Percentiles rank a stretch among this genome's conserved stretches.
Evolutionary conservation across 2,113 vertebrate genomes (phyloP).

Genomic region (Sturnira hondurensis): DNA sequence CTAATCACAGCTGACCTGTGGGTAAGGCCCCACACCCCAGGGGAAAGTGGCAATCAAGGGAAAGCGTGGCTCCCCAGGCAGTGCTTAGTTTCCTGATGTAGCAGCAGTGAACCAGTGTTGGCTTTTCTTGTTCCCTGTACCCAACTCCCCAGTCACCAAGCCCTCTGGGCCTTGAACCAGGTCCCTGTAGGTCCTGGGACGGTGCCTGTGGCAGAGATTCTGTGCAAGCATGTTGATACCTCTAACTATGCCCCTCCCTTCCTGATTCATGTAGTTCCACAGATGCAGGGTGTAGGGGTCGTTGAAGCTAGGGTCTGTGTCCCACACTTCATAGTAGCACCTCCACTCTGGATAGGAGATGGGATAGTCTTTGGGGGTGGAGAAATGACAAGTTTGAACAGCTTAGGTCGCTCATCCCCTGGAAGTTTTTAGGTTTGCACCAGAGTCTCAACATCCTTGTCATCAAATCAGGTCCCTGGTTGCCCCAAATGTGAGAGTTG

Average conservation of each 20-base stretch:
- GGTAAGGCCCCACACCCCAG: neutral
- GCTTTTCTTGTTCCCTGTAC: neutral
- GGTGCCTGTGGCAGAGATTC: constrained; percentile 78
- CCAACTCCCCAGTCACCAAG: neutral
- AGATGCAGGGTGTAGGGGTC: constrained; percentile 81
- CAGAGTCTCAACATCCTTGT: constrained; percentile 79
- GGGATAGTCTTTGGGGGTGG: constrained; percentile 83
- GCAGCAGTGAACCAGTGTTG: neutral
- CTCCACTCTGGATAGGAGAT: constrained; percentile 77
- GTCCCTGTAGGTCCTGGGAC: constrained; percentile 78
- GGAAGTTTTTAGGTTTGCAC: constrained; percentile 79
- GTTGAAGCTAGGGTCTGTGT: constrained; percentile 74
- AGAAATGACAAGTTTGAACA: constrained; percentile 82
- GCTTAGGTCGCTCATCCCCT: constrained; percentile 70
- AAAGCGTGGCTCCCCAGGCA: too few relatives aligned
- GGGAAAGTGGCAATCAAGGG: neutral
- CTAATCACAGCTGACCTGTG: neutral
- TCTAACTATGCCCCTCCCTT: constrained; percentile 47
- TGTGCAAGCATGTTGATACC: constrained; percentile 83
- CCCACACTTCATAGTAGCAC: constrained; percentile 82
- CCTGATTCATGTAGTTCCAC: constrained; percentile 85
- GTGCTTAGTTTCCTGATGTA: rapidly evolving
- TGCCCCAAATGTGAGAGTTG: constrained; percentile 80
- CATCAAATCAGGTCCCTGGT: constrained; percentile 82
- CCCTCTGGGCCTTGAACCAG: constrained; percentile 55